Percentiles rank a stretch among this genome's conserved stretches.
Evolutionary conservation across 2,797 vertebrate species (phyloP).

Genomic region (Dallia pectoralis): DNA sequence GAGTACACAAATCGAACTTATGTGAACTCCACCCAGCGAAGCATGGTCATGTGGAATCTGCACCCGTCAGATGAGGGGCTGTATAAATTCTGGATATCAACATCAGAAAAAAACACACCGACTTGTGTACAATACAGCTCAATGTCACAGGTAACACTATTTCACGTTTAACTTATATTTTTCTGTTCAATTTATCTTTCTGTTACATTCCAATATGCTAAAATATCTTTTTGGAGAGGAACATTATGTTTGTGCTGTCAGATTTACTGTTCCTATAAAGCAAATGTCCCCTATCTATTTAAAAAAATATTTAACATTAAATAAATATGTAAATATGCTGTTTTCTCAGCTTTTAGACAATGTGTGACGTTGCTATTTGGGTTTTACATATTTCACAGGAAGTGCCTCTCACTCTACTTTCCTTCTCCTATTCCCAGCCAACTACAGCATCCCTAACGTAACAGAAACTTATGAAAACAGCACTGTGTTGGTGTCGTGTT

Average conservation of each 20-base stretch:
- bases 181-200: not conserved
- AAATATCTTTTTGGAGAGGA: not conserved
- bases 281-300: no score
- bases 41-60: not conserved
- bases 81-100: not conserved
- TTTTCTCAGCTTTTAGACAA: not conserved
- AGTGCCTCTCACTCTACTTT: not conserved
- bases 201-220: not conserved
- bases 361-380: not conserved
- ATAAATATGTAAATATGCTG: no score
- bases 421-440: not conserved
- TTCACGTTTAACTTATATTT: not conserved
- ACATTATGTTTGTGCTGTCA: not conserved
- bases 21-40: not conserved
- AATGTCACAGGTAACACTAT: not conserved
- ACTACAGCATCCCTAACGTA: conserved; percentile 6
- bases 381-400: not conserved
- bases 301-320: no score
- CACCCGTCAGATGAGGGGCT: not conserved
- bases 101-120: not conserved
- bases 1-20: not conserved
- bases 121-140: not conserved
- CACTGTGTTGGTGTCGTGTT: not conserved
- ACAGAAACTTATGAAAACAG: not conserved
- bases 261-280: not conserved